Base-by-base conservation (phyloP, 2,797 vertebrate genomes). In the Loriculus beryllinus region DNA sequence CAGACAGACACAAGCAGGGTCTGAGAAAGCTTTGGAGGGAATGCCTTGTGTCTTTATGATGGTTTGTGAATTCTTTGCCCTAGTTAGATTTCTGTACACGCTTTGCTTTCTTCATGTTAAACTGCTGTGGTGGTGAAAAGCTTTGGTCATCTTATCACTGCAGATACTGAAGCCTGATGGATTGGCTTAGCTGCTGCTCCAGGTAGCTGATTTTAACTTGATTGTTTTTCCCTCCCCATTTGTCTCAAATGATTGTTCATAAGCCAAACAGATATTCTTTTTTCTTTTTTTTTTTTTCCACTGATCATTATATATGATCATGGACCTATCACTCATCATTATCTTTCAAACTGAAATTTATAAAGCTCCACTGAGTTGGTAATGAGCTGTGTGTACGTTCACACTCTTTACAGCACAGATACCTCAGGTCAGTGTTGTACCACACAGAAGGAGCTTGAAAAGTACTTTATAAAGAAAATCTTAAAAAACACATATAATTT, bases 321-420 rank as follows among this genome's bases (percentile, higher is more conserved):
- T 22, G 23, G 42, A 64, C 48, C 47, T 63, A n/a, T 49, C 3
- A 8, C 22, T 64, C 35, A 29, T 72, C 11, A 3, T 79, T 43
- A 4, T 26, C 23, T 65, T 65, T 51, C 54, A 65, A 10, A n/a
- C 18, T 17, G 69, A 35, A 62, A 43, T 62, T 25, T 37, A 37
- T 47, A 52, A 60, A 65, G 40, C 40, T 69, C 16, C 12, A 9
- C 26, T 18, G 29, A 35, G 29, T 40, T 26, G 28, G 16, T 35
- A 40, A 26, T 0, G 0, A 71, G 64, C 12, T 70, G 7, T 39
- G 7, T 17, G 21, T 31, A 2, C 0, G 0, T 43, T 70, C 43
- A 40, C 11, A 5, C 26, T 64, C 17, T 26, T 56, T 22, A 14
- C 37, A n/a, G 20, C 39, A 7, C 23, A 26, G 29, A 2, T 65